Base-by-base conservation (phyloP, 2,113 vertebrate species). In the Leptobrachium ailaonicum region DNA sequence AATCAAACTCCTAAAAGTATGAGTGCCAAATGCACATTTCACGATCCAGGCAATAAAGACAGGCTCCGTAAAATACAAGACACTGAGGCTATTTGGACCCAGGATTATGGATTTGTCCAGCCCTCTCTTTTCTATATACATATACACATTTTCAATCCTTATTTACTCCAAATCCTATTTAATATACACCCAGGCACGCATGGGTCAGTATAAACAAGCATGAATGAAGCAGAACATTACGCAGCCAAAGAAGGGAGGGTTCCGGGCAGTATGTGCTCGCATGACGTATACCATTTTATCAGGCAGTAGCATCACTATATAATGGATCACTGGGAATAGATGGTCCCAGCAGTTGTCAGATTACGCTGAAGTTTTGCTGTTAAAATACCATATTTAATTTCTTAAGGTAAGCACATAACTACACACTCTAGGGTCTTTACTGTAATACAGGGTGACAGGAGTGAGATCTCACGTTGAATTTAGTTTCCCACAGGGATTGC, bases 241-340 rank as follows among this genome's bases (percentile, higher is more conserved):
- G 53, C 60, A 43, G 42, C 32, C 42, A 74, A 12, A 56, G 9
- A 68, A 14, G 41, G 73, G 41, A 32, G 20, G 53, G 47, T 71
- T 71, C 47, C 41, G 40, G 66, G 41, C 63, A 73, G 6, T 83
- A 66, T 76, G 40, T 66, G 54, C 73, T 67, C 71, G 53, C 54
- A 68, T 80, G 63, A 41, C 71, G 20, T 67, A 71, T 71, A 80
- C 56, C 47, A 62, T 60, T 74, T 75, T 10, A 2, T 68, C 58
- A 68, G 63, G n/a, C 82, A 54, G 77, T 85, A 77, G 42, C 77
- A 76, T 10, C 67, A 67, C 75, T 42, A 68, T 71, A 63, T 83
- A 82, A 83, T 73, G 45, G 64, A 83, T 72, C 76, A 53, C 43
- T 69, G 64, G 1, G 14, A 86, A 86, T 88, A 83, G 75, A 32